Evolutionary conservation across 2,888 invertebrate species (phyloP).

Genomic region (Stictocephala bisonia): DNA sequence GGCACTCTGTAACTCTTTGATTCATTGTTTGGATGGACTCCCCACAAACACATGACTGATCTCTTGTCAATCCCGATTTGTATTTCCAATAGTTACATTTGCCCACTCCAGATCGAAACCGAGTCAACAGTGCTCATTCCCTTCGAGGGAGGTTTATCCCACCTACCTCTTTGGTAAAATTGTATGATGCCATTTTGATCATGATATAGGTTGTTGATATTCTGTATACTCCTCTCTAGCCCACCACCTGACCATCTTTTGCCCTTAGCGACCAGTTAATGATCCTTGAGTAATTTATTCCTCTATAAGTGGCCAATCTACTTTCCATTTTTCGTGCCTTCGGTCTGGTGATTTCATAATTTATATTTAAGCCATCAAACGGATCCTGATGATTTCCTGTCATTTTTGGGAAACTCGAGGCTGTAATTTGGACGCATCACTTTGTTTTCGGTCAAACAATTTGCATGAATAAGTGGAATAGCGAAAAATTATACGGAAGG

Average conservation of each 20-base stretch:
- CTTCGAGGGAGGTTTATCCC: too few relatives aligned
- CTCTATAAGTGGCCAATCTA: slow-evolving; percentile 34
- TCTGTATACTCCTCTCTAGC: neutral
- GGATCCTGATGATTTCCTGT: slow-evolving; percentile 27
- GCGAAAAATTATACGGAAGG: too few relatives aligned
- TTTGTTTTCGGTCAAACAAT: slow-evolving; percentile 29
- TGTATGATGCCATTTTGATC: too few relatives aligned
- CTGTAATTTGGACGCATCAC: slow-evolving; percentile 1
- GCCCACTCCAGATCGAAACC: too few relatives aligned
- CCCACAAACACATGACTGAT: too few relatives aligned
- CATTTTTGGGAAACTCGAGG: slow-evolving; percentile 24
- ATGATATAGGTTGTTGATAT: too few relatives aligned
- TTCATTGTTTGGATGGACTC: too few relatives aligned
- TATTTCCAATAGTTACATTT: too few relatives aligned
- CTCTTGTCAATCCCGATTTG: too few relatives aligned
- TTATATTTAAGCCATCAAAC: slow-evolving; percentile 19
- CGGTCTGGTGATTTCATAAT: slow-evolving; percentile 14
- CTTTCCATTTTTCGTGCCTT: slow-evolving; percentile 40
- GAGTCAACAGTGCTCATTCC: too few relatives aligned
- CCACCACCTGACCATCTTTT: neutral
- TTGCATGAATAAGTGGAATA: slow-evolving; percentile 26
- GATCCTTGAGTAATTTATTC: slow-evolving; percentile 19
- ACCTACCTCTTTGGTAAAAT: too few relatives aligned
- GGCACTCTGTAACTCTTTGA: too few relatives aligned
- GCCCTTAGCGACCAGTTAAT: neutral